phyloP scores from a whole-genome alignment of 1,140 invertebrate genomes.

The Pseudoatta argentina region DNA sequence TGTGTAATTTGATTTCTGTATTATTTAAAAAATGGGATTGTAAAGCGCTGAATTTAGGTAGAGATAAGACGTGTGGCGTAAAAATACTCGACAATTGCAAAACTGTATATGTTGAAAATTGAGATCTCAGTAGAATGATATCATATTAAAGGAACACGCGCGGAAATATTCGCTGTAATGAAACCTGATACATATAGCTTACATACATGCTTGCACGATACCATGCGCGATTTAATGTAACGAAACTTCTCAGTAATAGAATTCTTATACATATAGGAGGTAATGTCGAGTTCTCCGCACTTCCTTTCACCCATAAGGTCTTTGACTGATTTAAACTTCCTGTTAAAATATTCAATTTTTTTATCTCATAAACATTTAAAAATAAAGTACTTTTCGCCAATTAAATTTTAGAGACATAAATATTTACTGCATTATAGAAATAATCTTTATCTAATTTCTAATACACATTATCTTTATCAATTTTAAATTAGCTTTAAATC shows the following conservation, averaged over 20 bases:
- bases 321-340: neutral
- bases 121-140: neutral
- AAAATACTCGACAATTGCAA: neutral
- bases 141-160: conserved; percentile 13
- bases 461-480: neutral
- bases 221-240: neutral
- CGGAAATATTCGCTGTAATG: neutral
- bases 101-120: neutral
- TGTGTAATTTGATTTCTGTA: neutral
- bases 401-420: neutral
- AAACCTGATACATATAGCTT: conserved; percentile 13
- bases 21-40: neutral
- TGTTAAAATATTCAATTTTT: neutral
- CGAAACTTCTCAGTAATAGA: neutral
- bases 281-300: neutral
- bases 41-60: neutral
- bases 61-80: neutral
- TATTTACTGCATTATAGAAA: neutral
- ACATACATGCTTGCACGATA: neutral
- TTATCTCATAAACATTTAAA: neutral
- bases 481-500: neutral
- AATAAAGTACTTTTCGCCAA: neutral
- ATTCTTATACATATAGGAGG: neutral
- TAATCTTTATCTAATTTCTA: neutral
- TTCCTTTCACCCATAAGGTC: conserved; percentile 20